These are phyloP conservation scores for Lucinisca nassula DNA, from an alignment of 2,888 invertebrate genomes.

Conservation along the genomic window DNA sequence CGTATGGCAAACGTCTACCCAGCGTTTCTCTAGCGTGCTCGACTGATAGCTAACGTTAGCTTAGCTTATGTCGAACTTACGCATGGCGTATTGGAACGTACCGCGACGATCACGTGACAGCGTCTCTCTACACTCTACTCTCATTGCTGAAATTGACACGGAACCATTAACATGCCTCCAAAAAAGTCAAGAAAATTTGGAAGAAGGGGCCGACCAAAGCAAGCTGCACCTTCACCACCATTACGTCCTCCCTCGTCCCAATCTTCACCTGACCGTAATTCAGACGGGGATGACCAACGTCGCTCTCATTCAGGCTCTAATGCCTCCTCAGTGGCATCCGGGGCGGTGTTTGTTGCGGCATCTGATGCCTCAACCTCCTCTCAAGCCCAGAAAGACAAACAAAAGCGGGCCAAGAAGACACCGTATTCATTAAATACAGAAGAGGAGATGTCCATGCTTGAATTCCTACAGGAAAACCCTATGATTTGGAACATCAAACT, in stretches of 20 bases:
- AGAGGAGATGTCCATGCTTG: not conserved
- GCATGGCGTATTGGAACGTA: not conserved
- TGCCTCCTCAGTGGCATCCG: not conserved
- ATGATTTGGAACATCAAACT: not conserved
- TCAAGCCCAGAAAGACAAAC: not conserved
- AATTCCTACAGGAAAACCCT: not conserved
- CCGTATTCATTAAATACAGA: not conserved
- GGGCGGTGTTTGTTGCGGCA: not conserved
- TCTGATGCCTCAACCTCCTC: not conserved
- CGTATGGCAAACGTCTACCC: no score
- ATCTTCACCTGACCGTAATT: not conserved
- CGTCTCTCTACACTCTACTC: not conserved
- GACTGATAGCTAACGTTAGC: not conserved
- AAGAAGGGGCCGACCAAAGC: not conserved
- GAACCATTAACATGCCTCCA: not conserved
- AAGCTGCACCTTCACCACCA: not conserved
- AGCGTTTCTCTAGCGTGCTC: not conserved
- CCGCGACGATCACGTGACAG: not conserved
- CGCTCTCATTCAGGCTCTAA: conserved; percentile 1
- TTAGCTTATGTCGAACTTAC: not conserved
- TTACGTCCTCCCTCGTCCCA: not conserved
- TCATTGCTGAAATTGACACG: not conserved
- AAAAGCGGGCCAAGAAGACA: not conserved
- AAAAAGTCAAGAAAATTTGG: not conserved
- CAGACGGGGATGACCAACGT: not conserved